These are phyloP conservation scores for Criorhina ranunculi DNA, from an alignment of 2,888 invertebrate genomes.

Conservation along the genomic window DNA sequence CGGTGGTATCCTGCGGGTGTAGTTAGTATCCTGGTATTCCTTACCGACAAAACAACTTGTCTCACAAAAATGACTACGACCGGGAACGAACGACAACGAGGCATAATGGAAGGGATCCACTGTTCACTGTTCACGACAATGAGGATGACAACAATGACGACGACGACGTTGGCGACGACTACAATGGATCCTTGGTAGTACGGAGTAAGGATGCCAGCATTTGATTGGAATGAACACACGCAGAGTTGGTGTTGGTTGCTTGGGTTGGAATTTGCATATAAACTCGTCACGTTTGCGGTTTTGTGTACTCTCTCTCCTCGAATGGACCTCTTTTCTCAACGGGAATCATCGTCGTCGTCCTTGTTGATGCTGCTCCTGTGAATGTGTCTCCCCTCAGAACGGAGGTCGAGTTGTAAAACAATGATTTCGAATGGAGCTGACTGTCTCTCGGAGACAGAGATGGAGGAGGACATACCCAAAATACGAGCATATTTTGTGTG, in stretches of 20 bases:
- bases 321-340: conserved; percentile 58
- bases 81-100: conserved; percentile 52
- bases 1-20: conserved; percentile 71
- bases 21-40: conserved; percentile 72
- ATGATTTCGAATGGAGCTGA: conserved; percentile 44
- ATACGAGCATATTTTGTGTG: conserved; percentile 22
- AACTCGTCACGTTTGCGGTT: conserved; percentile 75
- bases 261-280: conserved; percentile 70
- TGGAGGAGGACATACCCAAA: conserved; percentile 21
- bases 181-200: conserved; percentile 39
- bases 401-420: conserved; percentile 66
- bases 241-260: conserved; percentile 56
- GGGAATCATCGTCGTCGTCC: conserved; percentile 46
- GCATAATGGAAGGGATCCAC: conserved; percentile 48
- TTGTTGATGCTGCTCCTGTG: conserved; percentile 26
- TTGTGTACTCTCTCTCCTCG: conserved; percentile 67
- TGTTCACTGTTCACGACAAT: conserved; percentile 52
- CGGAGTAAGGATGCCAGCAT: conserved; percentile 64
- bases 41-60: conserved; percentile 75
- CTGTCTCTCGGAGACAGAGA: not conserved
- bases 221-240: conserved; percentile 70
- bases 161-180: conserved; percentile 30
- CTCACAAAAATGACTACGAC: conserved; percentile 68
- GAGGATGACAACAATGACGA: conserved; percentile 48
- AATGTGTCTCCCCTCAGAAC: conserved; percentile 15